Conservation (phyloP, 2,797 vertebrate genomes). For the Alfaro cultratus region DNA sequence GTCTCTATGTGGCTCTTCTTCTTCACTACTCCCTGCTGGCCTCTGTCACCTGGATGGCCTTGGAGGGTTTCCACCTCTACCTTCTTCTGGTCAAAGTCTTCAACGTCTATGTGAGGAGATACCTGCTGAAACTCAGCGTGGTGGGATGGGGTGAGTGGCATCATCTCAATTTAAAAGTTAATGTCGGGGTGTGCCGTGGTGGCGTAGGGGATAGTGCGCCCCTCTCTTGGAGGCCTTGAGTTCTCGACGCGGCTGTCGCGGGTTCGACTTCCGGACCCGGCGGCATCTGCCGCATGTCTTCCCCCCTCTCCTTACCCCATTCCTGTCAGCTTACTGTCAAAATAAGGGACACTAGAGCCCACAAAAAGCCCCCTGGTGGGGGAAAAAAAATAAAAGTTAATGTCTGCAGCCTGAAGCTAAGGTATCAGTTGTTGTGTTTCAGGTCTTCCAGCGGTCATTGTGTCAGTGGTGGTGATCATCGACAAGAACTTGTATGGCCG, state of each 20-base stretch:
- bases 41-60: constrained; percentile 81
- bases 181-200: no score
- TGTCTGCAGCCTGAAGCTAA: neutral
- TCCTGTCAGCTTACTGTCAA: no score
- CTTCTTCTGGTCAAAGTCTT: constrained; percentile 84
- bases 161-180: neutral
- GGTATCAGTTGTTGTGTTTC: constrained; percentile 16
- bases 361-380: no score
- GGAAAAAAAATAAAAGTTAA: neutral
- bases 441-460: constrained; percentile 78
- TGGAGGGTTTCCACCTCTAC: constrained; percentile 87
- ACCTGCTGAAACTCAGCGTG: constrained; percentile 82
- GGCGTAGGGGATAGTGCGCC: no score
- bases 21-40: constrained; percentile 82
- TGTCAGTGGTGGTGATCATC: constrained; percentile 60
- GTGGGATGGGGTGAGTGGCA: constrained; percentile 87
- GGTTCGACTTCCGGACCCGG: no score
- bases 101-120: constrained; percentile 82
- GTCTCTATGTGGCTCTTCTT: constrained; percentile 39
- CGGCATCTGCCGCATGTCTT: no score
- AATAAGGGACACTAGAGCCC: no score
- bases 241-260: no score
- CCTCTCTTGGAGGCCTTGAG: no score
- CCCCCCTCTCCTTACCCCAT: no score
- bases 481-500: constrained; percentile 50